Evolutionary conservation across 2,888 invertebrate genomes (phyloP).

Genomic region (Colletes collaris): DNA sequence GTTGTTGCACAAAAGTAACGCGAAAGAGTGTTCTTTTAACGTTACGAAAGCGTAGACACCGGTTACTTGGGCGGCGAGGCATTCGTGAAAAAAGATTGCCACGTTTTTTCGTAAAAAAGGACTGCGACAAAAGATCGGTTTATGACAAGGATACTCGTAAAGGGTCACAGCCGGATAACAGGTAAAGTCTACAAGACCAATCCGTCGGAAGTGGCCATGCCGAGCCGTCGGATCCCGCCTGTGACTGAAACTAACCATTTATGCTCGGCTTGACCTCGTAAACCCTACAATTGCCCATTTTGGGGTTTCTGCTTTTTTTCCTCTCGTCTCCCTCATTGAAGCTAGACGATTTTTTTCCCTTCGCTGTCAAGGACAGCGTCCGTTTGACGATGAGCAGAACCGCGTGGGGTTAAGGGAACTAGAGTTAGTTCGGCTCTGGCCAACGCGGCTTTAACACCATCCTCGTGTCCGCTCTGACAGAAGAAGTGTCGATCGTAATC

Average conservation of each 20-base stretch:
- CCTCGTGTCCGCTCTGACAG: slow-evolving; percentile 1
- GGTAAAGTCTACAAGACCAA: slow-evolving; percentile 40
- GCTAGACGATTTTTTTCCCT: slow-evolving; percentile 51
- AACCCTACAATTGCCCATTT: slow-evolving; percentile 72
- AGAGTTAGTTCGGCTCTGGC: slow-evolving; percentile 76
- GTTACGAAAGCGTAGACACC: too few species aligned
- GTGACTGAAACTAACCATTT: slow-evolving; percentile 56
- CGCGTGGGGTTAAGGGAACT: slow-evolving; percentile 74
- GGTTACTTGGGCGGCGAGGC: too few species aligned
- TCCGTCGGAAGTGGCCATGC: slow-evolving; percentile 60
- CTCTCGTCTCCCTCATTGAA: slow-evolving; percentile 62
- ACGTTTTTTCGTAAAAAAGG: background rate
- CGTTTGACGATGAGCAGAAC: slow-evolving; percentile 67
- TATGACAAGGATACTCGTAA: slow-evolving; percentile 33
- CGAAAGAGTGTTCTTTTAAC: too few species aligned
- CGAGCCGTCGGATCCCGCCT: slow-evolving; percentile 60
- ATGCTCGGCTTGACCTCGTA: slow-evolving; percentile 57
- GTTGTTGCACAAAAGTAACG: too few species aligned
- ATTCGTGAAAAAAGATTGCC: background rate
- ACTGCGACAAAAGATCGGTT: slow-evolving; percentile 14
- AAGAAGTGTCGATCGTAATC: background rate
- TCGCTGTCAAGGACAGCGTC: slow-evolving; percentile 72
- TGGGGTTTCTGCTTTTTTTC: slow-evolving; percentile 69
- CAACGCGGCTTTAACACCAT: slow-evolving; percentile 62
- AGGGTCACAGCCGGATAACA: slow-evolving; percentile 46